A percentile compares a stretch with the other conserved stretches of the same genome.
Conservation (phyloP, 1,140 invertebrate species). For the Contarinia nasturtii region DNA sequence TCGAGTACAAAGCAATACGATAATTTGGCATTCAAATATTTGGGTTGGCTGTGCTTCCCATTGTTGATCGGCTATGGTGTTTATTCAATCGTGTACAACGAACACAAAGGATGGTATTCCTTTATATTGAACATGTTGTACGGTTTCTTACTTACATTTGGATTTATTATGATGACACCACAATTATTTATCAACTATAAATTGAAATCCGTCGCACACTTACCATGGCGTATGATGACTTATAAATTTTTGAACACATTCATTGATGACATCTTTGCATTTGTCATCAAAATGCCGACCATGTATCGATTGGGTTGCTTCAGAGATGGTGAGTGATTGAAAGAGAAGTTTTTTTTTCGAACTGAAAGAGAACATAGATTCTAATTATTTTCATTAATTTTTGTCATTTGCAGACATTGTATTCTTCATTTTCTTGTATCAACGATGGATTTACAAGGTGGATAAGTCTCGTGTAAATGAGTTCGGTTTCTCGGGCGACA, state of each 20-base stretch:
- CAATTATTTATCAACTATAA: slow-evolving; percentile 99
- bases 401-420: slow-evolving; percentile 63
- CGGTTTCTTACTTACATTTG: slow-evolving; percentile 95
- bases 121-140: slow-evolving; percentile 91
- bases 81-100: slow-evolving; percentile 92
- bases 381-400: slow-evolving; percentile 4
- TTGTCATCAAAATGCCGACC: slow-evolving; percentile 99
- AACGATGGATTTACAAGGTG: slow-evolving; percentile 94
- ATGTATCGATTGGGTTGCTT: slow-evolving; percentile 92
- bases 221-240: slow-evolving; percentile 98
- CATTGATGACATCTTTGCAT: slow-evolving; percentile 99
- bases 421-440: slow-evolving; percentile 97
- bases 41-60: slow-evolving; percentile 91
- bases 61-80: slow-evolving; percentile 79
- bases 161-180: slow-evolving; percentile 99
- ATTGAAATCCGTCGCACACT: slow-evolving; percentile 93
- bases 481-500: slow-evolving; percentile 76
- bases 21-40: slow-evolving; percentile 85
- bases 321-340: slow-evolving; percentile 61
- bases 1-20: slow-evolving; percentile 93
- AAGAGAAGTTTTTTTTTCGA: too few species aligned
- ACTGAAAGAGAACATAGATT: background rate
- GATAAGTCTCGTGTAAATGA: slow-evolving; percentile 90
- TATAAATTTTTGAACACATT: slow-evolving; percentile 99
- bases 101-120: slow-evolving; percentile 97